These are phyloP conservation scores for Nomada flava DNA, from an alignment of 2,888 invertebrate genomes.

Conservation along the genomic window DNA sequence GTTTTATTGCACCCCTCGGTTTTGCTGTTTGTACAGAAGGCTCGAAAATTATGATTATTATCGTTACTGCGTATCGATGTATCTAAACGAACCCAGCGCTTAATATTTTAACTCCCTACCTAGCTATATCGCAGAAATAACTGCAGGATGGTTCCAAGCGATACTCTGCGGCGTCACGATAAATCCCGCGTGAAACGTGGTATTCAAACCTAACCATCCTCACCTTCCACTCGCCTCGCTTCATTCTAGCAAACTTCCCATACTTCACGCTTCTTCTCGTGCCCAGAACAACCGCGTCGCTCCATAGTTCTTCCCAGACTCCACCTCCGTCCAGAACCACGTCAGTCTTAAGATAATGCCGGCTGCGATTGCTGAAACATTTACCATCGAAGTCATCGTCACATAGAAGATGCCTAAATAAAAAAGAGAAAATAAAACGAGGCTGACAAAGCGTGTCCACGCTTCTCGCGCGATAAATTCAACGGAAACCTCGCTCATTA, in stretches of 20 bases:
- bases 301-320: too few species aligned
- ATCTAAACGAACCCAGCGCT: too few species aligned
- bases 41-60: too few species aligned
- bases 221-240: background rate
- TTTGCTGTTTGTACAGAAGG: too few species aligned
- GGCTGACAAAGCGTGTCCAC: background rate
- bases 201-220: background rate
- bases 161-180: too few species aligned
- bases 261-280: background rate
- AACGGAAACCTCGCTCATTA: conserved; percentile 46
- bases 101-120: too few species aligned
- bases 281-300: background rate
- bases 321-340: background rate
- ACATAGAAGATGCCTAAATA: background rate
- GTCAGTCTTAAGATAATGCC: background rate
- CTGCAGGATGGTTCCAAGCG: too few species aligned
- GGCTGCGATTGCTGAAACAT: conserved; percentile 10
- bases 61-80: too few species aligned
- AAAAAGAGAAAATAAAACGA: background rate
- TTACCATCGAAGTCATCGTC: background rate
- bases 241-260: background rate
- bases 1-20: too few species aligned
- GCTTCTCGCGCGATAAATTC: conserved; percentile 18
- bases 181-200: background rate
- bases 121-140: too few species aligned